Conservation (phyloP, 2,888 invertebrate genomes). For the Andrena praecox region DNA sequence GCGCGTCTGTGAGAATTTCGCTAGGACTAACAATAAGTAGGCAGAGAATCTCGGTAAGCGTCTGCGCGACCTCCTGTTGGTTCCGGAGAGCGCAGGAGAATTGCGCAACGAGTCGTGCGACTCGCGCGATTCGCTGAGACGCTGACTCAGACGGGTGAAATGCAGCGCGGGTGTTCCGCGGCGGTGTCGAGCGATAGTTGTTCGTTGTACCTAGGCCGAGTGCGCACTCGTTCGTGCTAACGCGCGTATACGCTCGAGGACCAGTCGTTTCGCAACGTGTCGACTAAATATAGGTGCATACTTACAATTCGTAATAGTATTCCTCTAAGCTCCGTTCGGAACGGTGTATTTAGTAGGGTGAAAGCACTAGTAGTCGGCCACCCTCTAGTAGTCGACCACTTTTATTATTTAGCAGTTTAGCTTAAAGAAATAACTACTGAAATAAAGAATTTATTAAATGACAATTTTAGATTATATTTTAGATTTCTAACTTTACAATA, state of each 20-base stretch:
- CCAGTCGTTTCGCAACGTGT: conserved; percentile 43
- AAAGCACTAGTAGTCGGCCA: too few relatives aligned
- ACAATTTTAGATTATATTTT: too few relatives aligned
- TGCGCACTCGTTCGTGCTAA: neutral
- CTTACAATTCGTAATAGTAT: too few relatives aligned
- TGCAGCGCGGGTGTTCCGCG: conserved; percentile 74
- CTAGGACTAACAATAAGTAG: too few relatives aligned
- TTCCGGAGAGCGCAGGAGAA: conserved; percentile 34
- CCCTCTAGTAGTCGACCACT: too few relatives aligned
- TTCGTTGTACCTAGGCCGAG: neutral
- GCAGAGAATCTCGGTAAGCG: neutral
- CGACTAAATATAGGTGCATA: neutral
- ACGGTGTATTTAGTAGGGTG: neutral
- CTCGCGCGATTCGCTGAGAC: conserved; percentile 40
- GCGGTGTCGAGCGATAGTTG: conserved; percentile 33
- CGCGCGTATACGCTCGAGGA: neutral
- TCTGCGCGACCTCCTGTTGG: conserved; percentile 7
- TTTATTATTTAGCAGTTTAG: too few relatives aligned
- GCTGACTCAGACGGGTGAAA: conserved; percentile 77
- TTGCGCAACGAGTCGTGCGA: conserved; percentile 63
- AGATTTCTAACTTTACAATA: too few relatives aligned
- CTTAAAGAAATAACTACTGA: too few relatives aligned
- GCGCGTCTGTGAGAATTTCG: neutral
- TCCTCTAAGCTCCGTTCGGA: neutral
- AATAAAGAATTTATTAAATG: too few relatives aligned